Evolutionary conservation across 2,797 vertebrate species (phyloP).

Genomic region (Parauchenoglanis ngamensis): DNA sequence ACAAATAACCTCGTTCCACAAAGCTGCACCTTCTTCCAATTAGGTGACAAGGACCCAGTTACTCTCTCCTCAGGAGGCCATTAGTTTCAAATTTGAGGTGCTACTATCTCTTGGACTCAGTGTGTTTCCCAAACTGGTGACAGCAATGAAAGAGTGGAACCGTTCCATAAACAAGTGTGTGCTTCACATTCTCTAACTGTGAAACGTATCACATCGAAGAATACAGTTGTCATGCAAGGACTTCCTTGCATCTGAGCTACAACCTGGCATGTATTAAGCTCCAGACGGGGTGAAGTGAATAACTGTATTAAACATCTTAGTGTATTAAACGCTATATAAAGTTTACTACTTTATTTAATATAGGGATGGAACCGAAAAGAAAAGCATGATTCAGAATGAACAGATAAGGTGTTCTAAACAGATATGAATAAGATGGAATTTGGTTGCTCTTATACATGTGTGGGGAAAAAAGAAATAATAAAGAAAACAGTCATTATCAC

Average conservation of each 20-base stretch:
- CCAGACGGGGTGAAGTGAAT: not conserved
- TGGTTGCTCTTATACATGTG: not conserved
- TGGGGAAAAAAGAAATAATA: too few relatives aligned
- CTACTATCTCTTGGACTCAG: not conserved
- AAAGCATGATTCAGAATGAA: not conserved
- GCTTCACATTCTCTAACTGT: conserved; percentile 27
- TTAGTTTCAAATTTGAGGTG: conserved; percentile 18
- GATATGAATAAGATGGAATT: not conserved
- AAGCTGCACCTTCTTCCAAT: conserved; percentile 39
- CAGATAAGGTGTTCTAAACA: not conserved
- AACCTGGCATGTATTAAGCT: not conserved
- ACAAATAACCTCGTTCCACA: conserved; percentile 43
- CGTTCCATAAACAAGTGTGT: conserved; percentile 22
- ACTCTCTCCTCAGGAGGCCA: conserved; percentile 24
- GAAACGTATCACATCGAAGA: conserved; percentile 28
- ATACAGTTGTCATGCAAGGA: conserved; percentile 29
- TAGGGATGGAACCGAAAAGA: not conserved
- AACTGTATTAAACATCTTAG: too few relatives aligned
- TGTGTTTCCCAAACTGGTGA: not conserved
- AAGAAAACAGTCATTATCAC: too few relatives aligned
- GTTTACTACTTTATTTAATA: not conserved
- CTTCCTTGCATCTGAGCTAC: not conserved
- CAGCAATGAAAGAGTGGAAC: not conserved
- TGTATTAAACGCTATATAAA: not conserved
- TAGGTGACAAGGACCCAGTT: conserved; percentile 26